Conservation (phyloP, 2,888 invertebrate genomes). For the Cryptocephalus primarius region DNA sequence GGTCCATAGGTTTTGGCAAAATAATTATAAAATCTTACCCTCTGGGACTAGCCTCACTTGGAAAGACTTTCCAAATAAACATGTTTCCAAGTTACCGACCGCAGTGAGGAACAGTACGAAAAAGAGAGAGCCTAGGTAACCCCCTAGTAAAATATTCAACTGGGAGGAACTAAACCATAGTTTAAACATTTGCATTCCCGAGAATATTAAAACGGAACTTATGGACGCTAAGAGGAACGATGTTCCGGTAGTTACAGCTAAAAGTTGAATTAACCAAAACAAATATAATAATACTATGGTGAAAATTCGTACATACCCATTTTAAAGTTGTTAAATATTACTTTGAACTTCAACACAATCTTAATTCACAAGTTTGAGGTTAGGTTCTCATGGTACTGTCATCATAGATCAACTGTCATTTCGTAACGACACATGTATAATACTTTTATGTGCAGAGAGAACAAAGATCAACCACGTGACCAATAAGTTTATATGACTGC, state of each 20-base stretch:
- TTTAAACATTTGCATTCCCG: slow-evolving; percentile 87
- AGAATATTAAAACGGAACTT: slow-evolving; percentile 73
- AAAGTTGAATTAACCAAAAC: slow-evolving; percentile 23
- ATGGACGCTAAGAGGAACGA: slow-evolving; percentile 71
- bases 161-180: slow-evolving; percentile 70
- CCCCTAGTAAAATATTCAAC: slow-evolving; percentile 76
- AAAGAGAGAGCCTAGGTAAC: slow-evolving; percentile 76
- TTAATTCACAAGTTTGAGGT: too few relatives aligned
- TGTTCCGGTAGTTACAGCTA: slow-evolving; percentile 60
- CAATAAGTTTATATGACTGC: too few relatives aligned
- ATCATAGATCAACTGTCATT: too few relatives aligned
- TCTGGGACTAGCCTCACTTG: slow-evolving; percentile 80
- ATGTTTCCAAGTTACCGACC: slow-evolving; percentile 76
- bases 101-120: slow-evolving; percentile 81
- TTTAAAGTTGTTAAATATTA: too few relatives aligned
- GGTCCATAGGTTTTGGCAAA: slow-evolving; percentile 1
- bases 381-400: too few relatives aligned
- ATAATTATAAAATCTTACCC: slow-evolving; percentile 25
- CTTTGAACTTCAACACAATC: too few relatives aligned
- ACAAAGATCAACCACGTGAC: too few relatives aligned
- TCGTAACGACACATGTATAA: too few relatives aligned
- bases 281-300: too few relatives aligned
- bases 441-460: too few relatives aligned
- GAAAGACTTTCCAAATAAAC: slow-evolving; percentile 77
- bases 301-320: too few relatives aligned